Conservation (phyloP, 2,888 invertebrate species). For the Eupsilia transversa region DNA sequence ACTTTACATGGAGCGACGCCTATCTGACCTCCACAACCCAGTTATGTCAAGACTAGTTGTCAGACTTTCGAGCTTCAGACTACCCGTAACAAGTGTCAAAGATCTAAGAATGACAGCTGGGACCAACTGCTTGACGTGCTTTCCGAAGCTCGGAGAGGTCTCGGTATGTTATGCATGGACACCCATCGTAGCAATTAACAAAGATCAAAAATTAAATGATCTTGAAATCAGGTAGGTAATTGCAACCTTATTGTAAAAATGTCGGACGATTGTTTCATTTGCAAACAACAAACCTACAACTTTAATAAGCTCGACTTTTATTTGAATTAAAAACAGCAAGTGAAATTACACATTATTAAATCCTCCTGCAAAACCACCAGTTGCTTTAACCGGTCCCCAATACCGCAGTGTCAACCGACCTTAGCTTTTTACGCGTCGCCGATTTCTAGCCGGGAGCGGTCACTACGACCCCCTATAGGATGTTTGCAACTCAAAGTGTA, state of each 20-base stretch:
- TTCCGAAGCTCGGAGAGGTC: too few species aligned
- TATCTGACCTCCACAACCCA: too few species aligned
- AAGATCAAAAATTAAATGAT: neutral
- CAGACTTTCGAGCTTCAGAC: too few species aligned
- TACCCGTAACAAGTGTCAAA: too few species aligned
- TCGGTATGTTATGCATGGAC: too few species aligned
- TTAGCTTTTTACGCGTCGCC: conserved; percentile 34
- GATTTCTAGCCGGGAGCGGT: conserved; percentile 58
- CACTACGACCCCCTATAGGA: conserved; percentile 37
- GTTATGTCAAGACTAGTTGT: too few species aligned
- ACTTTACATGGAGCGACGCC: too few species aligned
- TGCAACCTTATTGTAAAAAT: neutral
- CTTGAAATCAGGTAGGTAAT: neutral
- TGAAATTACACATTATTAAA: neutral
- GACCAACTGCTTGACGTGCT: too few species aligned
- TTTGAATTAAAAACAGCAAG: neutral
- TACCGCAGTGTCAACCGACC: conserved; percentile 24
- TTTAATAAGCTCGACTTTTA: neutral
- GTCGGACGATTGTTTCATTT: neutral
- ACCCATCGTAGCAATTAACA: neutral
- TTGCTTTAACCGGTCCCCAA: conserved; percentile 8
- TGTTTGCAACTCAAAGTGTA: conserved; percentile 75
- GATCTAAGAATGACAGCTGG: too few species aligned
- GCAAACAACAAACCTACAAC: neutral
- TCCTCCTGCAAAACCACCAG: conserved; percentile 24